Base-by-base conservation (phyloP, 2,113 vertebrate species). In the Lagopus leucura region DNA sequence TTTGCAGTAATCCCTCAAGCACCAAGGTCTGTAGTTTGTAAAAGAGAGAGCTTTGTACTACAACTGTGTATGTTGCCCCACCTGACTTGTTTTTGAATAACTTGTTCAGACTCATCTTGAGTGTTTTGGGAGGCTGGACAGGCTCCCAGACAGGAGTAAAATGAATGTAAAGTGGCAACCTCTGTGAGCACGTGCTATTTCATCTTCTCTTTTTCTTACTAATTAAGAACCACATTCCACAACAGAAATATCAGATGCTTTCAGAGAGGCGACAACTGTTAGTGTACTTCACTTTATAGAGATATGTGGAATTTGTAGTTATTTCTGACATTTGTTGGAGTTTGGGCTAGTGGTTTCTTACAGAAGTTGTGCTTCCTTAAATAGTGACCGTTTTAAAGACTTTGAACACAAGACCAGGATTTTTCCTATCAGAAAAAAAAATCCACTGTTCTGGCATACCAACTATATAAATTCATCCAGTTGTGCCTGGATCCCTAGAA, bases 51-150 rank as follows among this genome's bases (percentile, higher is more conserved):
- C 50, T 36, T 81, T 65, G 28, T 17, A 34, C 9, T 15, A 6
- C 15, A 83, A 13, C 8, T 0, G 0, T 19, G 6, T 18, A 34
- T 20, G 30, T 45, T 2, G 4, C 7, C n/a, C 10, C 3, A 1
- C 28, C 2, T 1, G 30, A 10, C 32, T 78, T 66, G 4, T 28
- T n/a, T 86, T 70, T 71, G 13, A 81, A 25, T 64, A 67, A n/a
- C 7, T 2, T 11, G 7, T 67, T 73, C 50, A 42, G 28, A 45
- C 13, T 74, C 20, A n/a, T 18, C 40, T 22, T 11, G 5, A 55
- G 19, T 52, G 22, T 19, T 14, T 7, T 55, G 32, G 22, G 43
- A 82, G 43, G 67, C 8, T 1, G 5, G 30, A 75, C 4, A 10
- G 28, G 13, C n/a, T 13, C 30, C 43, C 30, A 72, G 19, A 45